These are phyloP conservation scores for Amblyjoppa proteus DNA, from an alignment of 2,888 invertebrate species.

Conservation along the genomic window DNA sequence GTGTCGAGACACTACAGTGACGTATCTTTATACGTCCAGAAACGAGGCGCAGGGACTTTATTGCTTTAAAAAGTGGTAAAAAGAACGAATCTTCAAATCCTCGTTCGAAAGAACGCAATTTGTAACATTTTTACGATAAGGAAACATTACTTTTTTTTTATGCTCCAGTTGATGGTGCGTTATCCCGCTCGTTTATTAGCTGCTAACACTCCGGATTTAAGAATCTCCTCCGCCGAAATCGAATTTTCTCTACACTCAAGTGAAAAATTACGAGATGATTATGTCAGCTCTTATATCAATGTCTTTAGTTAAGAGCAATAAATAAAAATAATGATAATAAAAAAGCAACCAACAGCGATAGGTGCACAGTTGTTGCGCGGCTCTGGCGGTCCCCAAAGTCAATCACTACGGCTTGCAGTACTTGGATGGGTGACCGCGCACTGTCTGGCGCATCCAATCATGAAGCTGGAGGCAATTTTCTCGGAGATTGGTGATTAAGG, in stretches of 20 bases:
- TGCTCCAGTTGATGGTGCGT: background rate
- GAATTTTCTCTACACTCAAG: background rate
- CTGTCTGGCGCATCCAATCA: too few relatives aligned
- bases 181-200: background rate
- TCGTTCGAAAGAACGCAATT: background rate
- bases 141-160: background rate
- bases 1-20: background rate
- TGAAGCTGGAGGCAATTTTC: too few relatives aligned
- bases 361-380: too few relatives aligned
- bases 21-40: slow-evolving; percentile 24
- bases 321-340: too few relatives aligned
- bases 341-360: too few relatives aligned
- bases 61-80: background rate
- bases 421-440: too few relatives aligned
- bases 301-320: background rate
- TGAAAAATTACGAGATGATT: background rate
- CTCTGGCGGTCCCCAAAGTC: too few relatives aligned
- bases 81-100: background rate
- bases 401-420: too few relatives aligned
- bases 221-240: background rate
- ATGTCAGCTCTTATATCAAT: background rate
- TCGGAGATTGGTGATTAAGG: too few relatives aligned
- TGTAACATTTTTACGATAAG: slow-evolving; percentile 8
- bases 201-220: background rate
- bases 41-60: background rate